Conservation (phyloP, 35 echinoderm and acorn worm genomes). For the Stichopus chloronotus region DNA sequence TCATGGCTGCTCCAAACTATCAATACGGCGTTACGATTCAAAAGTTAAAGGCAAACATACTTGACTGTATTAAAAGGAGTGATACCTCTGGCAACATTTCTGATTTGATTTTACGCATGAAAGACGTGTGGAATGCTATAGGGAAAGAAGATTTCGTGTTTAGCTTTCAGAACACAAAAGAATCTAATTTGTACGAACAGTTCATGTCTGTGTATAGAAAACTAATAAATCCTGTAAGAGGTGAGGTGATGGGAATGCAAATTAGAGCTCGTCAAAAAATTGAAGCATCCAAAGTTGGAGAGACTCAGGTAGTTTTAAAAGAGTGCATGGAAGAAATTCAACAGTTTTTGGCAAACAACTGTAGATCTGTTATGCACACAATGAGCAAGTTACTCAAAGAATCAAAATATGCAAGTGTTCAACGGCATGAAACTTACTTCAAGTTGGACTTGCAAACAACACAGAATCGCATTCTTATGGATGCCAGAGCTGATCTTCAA, state of each 20-base stretch:
- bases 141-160: conserved; percentile 38
- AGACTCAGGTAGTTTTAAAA: neutral
- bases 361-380: neutral
- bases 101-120: neutral
- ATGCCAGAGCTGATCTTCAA: neutral
- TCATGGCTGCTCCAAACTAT: conserved; percentile 42
- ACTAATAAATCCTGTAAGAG: neutral
- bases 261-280: neutral
- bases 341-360: neutral
- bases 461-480: neutral
- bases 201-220: neutral
- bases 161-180: conserved; percentile 48
- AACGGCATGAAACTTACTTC: neutral
- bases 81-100: neutral
- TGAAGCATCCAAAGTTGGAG: neutral
- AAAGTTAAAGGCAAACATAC: neutral
- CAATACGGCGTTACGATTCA: conserved; percentile 7
- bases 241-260: neutral
- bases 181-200: neutral
- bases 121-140: conserved; percentile 51
- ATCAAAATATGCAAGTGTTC: neutral
- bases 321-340: neutral
- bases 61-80: neutral
- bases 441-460: neutral
- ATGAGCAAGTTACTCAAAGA: neutral